Base-by-base conservation (phyloP, 1,140 invertebrate genomes). In the Drosophila rufa region DNA sequence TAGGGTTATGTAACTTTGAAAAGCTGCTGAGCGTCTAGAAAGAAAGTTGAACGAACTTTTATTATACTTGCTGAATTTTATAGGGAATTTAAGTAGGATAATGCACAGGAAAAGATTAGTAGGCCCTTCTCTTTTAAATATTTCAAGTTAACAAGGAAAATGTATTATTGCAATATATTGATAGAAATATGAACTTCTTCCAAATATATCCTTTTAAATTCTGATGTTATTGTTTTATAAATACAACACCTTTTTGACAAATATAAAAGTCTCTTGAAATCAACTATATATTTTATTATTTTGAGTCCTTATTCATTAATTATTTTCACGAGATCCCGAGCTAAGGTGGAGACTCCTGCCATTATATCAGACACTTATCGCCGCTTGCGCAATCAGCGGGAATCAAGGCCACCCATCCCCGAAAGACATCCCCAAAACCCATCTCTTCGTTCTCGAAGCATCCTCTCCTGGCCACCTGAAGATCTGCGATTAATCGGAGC, bases 371-470 rank as follows among this genome's bases (percentile, higher is more conserved):
- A 46, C 14, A 55, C 64, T 56, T 55, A 55, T 47, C n/a, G 22
- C 9, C 40, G n/a, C n/a, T 71, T 58, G 5, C 19, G 27, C 15
- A 59, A 43, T 48, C 36, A 19, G n/a, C 22, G 27, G 9, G 27
- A 58, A 42, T 38, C 45, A 73, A 73, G 69, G 69, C 53, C 67
- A 73, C 69, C 69, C 69, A 60, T 15, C 30, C 0, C 14, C 36
- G 22, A 15, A 15, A 36, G 19, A 17, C 33, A 42, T 58, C 43
- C 27, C 12, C 27, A 36, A 36, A n/a, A 33, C 61, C 17, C 30
- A 27, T n/a, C 22, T 6, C 30, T 14, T 38, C 19, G n/a, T 66
- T 66, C 64, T 60, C 42, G n/a, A 27, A 11, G 2, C 27, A 69
- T 71, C 68, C 40, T 33, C 17, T 17, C 17, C 15, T 9, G 36